Base-by-base conservation (phyloP, 1,140 invertebrate species). In the Gerris buenoi region DNA sequence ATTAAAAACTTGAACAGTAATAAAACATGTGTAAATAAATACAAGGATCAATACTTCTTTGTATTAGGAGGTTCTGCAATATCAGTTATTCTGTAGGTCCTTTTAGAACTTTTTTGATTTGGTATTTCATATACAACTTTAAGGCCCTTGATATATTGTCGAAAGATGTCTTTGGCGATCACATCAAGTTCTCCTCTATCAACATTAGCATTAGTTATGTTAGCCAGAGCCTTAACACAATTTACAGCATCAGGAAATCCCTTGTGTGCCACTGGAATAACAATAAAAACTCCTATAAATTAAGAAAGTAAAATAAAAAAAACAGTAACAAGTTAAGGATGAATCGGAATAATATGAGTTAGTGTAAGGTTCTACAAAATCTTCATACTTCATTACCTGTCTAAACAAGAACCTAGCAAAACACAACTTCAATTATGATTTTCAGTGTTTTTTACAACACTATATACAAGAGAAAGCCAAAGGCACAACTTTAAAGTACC, bases 201-300 rank as follows among this genome's bases (percentile, higher is more conserved):
- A 25, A 61, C 22, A 25, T 64, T 27, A 10, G 23, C 15, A 29
- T 46, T 46, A 1, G 27, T 26, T 59, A 67, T 56, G 56, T 56
- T 56, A 22, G n/a, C 27, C 23, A 61, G 27, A 29, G 63, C 63
- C n/a, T 65, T 33, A 58, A 70, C 25, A 62, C 69, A 68, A 59
- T 60, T 33, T 15, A 63, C 63, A 58, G 65, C 33, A n/a, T 71
- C 81, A 0, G 85, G 84, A 70, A 88, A 87, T 3, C 81, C 85
- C 74, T 87, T 87, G 72, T 88, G 85, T 0, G 82, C 81, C 58
- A 88, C 83, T 84, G 73, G 66, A 71, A 76, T 64, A 63, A 66
- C 72, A 68, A 71, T n/a, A n/a, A n/a, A n/a, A n/a, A n/a, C n/a
- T n/a, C n/a, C n/a, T n/a, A n/a, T n/a, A n/a, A n/a, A n/a, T n/a